phyloP scores from a whole-genome alignment of 2,888 invertebrate species.

The Cynaeus angustus region DNA sequence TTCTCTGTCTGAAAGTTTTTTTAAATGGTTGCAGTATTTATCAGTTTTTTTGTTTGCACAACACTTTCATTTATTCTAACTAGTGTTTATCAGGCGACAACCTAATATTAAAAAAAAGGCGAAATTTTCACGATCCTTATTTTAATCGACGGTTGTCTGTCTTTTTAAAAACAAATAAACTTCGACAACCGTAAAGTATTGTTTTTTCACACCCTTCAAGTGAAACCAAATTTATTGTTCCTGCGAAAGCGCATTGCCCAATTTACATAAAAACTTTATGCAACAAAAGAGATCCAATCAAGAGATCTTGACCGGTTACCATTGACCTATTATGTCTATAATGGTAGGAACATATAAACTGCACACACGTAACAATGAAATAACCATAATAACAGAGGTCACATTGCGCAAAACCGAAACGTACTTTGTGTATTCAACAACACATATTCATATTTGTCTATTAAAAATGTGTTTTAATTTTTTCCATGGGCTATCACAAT shows the following conservation, averaged over 20 bases:
- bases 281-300: conserved; percentile 1
- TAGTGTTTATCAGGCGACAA: too few species aligned
- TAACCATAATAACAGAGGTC: conserved; percentile 26
- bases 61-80: too few species aligned
- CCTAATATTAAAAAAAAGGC: too few species aligned
- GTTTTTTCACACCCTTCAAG: too few species aligned
- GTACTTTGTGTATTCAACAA: conserved; percentile 11
- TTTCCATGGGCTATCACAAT: conserved; percentile 13
- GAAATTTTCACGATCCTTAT: too few species aligned
- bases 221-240: conserved; percentile 5
- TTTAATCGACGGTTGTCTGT: too few species aligned
- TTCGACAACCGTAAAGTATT: too few species aligned
- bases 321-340: conserved; percentile 33
- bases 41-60: too few species aligned
- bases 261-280: neutral
- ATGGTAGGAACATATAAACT: conserved; percentile 24
- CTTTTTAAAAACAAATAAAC: too few species aligned
- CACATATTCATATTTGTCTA: conserved; percentile 8
- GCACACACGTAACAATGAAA: conserved; percentile 29
- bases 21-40: too few species aligned
- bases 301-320: conserved; percentile 35
- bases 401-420: conserved; percentile 33
- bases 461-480: conserved; percentile 18
- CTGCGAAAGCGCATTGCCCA: conserved; percentile 4
- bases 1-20: too few species aligned